These are phyloP conservation scores for Scrobipalpa costella DNA, from an alignment of 2,888 invertebrate species.

Conservation along the genomic window DNA sequence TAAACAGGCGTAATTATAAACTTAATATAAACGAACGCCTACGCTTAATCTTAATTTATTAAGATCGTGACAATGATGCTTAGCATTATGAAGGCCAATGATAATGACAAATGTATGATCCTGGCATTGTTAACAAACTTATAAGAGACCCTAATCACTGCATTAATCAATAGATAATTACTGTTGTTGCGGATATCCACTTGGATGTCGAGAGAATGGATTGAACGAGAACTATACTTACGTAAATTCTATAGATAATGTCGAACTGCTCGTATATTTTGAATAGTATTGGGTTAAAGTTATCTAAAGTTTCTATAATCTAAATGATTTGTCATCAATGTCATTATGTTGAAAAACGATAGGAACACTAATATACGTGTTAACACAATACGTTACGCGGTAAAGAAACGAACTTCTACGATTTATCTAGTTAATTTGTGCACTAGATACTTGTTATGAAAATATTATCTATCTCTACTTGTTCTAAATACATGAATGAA, in stretches of 20 bases:
- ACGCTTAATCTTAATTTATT: conserved; percentile 21
- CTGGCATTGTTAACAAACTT: not conserved
- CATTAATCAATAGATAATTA: not conserved
- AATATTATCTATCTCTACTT: not conserved
- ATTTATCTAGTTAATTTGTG: not conserved
- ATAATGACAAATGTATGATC: not conserved
- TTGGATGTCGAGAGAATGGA: too few species aligned
- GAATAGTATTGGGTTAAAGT: too few species aligned
- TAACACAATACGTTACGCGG: not conserved
- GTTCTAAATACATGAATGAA: not conserved
- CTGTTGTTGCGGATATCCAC: too few species aligned
- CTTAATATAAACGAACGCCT: conserved; percentile 15
- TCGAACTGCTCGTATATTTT: too few species aligned
- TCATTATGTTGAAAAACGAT: too few species aligned
- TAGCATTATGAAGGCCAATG: conserved; percentile 34
- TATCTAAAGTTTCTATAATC: too few species aligned
- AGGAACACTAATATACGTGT: too few species aligned
- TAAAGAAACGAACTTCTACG: conserved; percentile 14
- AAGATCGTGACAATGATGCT: conserved; percentile 34
- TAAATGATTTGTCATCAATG: too few species aligned
- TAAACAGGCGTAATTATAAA: conserved; percentile 13
- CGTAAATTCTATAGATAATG: too few species aligned
- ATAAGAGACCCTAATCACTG: not conserved
- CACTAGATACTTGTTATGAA: conserved; percentile 3
- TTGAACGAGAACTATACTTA: too few species aligned